A percentile compares a stretch with the other conserved stretches of the same genome.
Evolutionary conservation across 2,888 invertebrate genomes (phyloP).

Genomic region (Phaonia tiefii): DNA sequence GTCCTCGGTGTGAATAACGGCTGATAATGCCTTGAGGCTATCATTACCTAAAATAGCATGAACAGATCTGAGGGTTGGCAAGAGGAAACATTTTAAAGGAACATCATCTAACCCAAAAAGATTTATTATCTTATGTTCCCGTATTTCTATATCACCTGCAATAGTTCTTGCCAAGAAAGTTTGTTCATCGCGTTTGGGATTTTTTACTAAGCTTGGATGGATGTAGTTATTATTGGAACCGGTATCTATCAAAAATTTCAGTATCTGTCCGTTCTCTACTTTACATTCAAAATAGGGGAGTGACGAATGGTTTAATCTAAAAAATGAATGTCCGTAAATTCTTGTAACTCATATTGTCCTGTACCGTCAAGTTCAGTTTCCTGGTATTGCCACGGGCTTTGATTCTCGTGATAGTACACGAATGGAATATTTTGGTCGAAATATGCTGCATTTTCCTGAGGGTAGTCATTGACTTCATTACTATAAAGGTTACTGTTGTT

Average conservation of each 20-base stretch:
- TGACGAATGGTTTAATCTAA: conserved; percentile 38
- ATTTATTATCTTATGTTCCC: conserved; percentile 33
- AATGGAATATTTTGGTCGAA: not conserved
- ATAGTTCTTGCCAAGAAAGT: conserved; percentile 23
- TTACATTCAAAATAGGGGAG: conserved; percentile 34
- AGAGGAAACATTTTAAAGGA: conserved; percentile 45
- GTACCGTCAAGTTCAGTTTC: not conserved
- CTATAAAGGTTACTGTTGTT: not conserved
- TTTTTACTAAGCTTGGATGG: conserved; percentile 30
- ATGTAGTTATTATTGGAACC: conserved; percentile 39
- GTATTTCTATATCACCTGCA: conserved; percentile 39
- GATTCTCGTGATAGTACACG: not conserved
- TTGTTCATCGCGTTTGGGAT: conserved; percentile 28
- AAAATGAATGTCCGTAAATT: conserved; percentile 39
- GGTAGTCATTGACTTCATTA: not conserved
- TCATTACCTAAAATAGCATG: conserved; percentile 54
- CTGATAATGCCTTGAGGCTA: conserved; percentile 41
- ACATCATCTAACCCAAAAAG: too few relatives aligned
- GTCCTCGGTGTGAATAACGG: conserved; percentile 37
- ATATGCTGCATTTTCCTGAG: not conserved
- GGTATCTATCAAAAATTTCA: conserved; percentile 49
- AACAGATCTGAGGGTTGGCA: conserved; percentile 50
- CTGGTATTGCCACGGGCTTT: conserved; percentile 2
- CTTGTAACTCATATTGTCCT: not conserved
- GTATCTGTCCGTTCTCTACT: conserved; percentile 23